Percentiles rank a stretch among this genome's conserved stretches.
Conservation (phyloP, 2,797 vertebrate species). For the Smutsia gigantea region DNA sequence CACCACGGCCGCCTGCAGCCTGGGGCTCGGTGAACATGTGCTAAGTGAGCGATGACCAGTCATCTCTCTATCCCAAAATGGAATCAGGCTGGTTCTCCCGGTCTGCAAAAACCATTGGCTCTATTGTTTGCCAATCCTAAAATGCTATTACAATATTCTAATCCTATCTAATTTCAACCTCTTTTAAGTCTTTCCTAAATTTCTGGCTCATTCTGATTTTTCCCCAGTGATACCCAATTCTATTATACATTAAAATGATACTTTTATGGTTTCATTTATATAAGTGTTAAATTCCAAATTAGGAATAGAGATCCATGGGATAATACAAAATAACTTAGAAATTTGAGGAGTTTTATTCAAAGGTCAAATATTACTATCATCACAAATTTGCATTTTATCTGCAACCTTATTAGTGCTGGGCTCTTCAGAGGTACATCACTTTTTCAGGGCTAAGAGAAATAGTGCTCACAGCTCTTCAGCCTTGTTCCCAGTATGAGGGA, state of each 20-base stretch:
- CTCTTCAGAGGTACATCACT: neutral
- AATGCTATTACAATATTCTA: neutral
- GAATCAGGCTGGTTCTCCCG: neutral
- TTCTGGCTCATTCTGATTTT: neutral
- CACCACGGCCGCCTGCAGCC: neutral
- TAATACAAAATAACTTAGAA: neutral
- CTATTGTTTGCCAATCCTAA: neutral
- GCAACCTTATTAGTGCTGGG: neutral
- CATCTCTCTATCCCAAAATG: neutral
- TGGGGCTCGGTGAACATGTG: neutral
- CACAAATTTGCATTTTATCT: neutral
- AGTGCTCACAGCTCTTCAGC: neutral
- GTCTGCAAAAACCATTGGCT: no score
- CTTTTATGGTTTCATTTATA: neutral
- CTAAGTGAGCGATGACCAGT: neutral
- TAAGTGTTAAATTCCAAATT: conserved; percentile 25
- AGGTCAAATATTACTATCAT: neutral
- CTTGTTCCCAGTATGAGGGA: neutral
- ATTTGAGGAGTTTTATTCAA: neutral
- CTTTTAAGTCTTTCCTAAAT: neutral
- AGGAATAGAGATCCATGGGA: neutral
- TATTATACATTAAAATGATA: neutral
- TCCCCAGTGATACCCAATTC: neutral
- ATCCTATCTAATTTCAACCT: neutral
- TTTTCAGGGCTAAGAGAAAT: neutral